Conservation (phyloP, 2,113 vertebrate species). For the Blennius ocellaris region DNA sequence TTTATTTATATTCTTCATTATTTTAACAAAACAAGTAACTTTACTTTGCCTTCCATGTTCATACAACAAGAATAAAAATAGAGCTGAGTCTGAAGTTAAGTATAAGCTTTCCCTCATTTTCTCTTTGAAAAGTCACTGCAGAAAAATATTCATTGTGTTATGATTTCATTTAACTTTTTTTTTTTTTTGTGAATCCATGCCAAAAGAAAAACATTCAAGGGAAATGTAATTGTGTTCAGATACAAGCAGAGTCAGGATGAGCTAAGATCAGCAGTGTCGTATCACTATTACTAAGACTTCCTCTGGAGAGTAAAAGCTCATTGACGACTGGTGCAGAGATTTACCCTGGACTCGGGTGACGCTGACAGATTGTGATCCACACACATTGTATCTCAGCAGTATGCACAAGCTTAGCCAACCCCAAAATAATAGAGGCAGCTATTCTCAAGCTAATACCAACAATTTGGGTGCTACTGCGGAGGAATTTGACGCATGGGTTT, state of each 20-base stretch:
- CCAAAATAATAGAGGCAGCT: constrained; percentile 29
- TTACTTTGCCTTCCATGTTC: no score
- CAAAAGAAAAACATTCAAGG: no score
- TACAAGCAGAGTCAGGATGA: constrained; percentile 23
- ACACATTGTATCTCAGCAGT: not conserved
- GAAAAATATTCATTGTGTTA: no score
- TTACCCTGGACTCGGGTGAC: constrained; percentile 27
- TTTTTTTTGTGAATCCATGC: no score
- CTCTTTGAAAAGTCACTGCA: no score
- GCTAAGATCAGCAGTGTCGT: constrained; percentile 33
- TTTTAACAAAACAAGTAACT: no score
- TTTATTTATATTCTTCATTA: no score
- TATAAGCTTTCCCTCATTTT: not conserved
- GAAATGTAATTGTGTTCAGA: not conserved
- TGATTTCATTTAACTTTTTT: no score
- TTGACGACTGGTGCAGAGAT: not conserved
- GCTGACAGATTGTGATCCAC: constrained; percentile 29
- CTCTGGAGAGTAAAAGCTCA: constrained; percentile 9
- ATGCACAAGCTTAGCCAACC: constrained; percentile 30
- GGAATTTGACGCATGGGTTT: constrained; percentile 46
- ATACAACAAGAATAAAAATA: no score
- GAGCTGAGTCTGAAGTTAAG: no score
- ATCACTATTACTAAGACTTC: constrained; percentile 20
- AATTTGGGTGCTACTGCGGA: constrained; percentile 33
- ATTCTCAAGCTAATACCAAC: constrained; percentile 27